Conservation (phyloP, 1,140 invertebrate genomes). For the Aethina tumida region DNA sequence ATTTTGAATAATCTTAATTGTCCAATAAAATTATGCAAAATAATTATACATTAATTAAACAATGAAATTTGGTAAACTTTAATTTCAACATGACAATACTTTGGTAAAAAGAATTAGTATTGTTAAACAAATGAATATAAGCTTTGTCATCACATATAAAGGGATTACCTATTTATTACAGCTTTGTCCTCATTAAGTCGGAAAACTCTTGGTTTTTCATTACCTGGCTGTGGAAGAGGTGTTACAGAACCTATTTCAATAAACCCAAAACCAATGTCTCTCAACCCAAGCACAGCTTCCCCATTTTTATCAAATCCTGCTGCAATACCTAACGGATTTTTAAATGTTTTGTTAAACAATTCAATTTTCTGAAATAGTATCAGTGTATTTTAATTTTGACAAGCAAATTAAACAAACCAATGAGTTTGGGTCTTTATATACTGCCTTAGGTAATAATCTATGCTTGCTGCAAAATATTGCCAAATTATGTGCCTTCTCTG, state of each 20-base stretch:
- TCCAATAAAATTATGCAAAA: no score
- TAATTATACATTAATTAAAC: no score
- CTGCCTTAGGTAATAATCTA: conserved; percentile 52
- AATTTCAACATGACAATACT: no score
- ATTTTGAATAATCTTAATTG: background rate
- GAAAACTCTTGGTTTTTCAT: conserved; percentile 87
- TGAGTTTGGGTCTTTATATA: conserved; percentile 45
- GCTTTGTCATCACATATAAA: no score
- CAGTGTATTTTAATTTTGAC: conserved; percentile 8
- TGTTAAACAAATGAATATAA: no score
- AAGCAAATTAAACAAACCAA: conserved; percentile 42
- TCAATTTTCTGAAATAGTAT: conserved; percentile 47
- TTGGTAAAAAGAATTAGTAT: no score
- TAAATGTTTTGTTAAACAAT: conserved; percentile 62
- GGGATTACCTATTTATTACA: conserved; percentile 79
- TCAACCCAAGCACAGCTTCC: conserved; percentile 75
- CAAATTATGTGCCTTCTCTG: conserved; percentile 71
- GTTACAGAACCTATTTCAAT: conserved; percentile 96
- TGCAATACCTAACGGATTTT: conserved; percentile 89
- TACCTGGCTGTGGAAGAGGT: conserved; percentile 83
- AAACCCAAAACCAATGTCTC: conserved; percentile 86
- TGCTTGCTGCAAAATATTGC: conserved; percentile 66
- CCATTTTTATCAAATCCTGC: conserved; percentile 98
- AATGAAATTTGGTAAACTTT: no score
- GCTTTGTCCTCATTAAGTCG: conserved; percentile 74